Evolutionary conservation across 2,797 vertebrate species (phyloP).

Genomic region (Premnoplex brunnescens): DNA sequence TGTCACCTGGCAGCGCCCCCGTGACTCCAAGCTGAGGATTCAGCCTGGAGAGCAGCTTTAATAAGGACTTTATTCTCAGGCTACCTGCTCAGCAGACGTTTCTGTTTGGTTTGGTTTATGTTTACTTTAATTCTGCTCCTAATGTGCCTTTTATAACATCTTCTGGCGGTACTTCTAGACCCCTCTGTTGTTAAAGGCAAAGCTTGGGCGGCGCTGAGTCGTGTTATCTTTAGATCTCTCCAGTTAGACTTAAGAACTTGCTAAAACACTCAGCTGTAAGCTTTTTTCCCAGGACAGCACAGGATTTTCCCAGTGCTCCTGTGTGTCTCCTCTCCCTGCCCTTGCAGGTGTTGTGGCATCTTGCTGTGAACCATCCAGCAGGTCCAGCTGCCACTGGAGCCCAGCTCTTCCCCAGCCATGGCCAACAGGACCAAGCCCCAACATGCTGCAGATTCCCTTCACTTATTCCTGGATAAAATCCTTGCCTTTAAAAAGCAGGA

Average conservation of each 20-base stretch:
- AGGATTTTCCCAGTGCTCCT: neutral
- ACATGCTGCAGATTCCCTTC: neutral
- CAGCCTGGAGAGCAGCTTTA: constrained; percentile 8
- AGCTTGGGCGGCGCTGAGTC: neutral
- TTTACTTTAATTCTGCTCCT: constrained; percentile 38
- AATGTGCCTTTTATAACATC: constrained; percentile 38
- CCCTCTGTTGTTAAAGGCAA: constrained; percentile 1
- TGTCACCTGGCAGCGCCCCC: constrained; percentile 15
- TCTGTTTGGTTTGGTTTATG: constrained; percentile 37
- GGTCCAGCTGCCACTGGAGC: neutral
- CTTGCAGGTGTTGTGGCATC: neutral
- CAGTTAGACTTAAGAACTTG: neutral
- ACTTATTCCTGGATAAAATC: neutral
- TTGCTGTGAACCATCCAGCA: rapidly evolving
- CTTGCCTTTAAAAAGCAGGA: neutral
- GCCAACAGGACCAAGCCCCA: neutral
- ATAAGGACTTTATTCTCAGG: constrained; percentile 41
- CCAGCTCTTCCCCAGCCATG: neutral
- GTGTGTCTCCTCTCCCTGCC: neutral
- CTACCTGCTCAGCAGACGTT: constrained; percentile 64
- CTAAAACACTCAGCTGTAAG: neutral
- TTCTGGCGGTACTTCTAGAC: constrained; percentile 30
- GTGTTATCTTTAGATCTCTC: constrained; percentile 20
- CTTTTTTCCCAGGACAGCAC: neutral
- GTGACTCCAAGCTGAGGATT: neutral